Conservation (phyloP, 2,797 vertebrate genomes). For the Morus bassanus region DNA sequence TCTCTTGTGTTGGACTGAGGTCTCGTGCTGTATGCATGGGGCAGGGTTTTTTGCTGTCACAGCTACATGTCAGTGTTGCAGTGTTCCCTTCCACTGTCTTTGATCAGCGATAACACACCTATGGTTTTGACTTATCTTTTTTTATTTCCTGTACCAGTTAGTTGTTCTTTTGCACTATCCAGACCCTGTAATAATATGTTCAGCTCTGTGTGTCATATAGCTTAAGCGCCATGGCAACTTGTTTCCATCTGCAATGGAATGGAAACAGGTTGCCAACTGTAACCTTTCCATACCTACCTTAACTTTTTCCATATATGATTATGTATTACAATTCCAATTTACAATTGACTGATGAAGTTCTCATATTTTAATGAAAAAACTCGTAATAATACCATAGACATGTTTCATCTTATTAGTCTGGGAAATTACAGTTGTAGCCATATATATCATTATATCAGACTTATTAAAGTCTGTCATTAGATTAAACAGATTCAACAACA, state of each 20-base stretch:
- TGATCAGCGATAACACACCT: background rate
- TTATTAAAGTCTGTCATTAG: background rate
- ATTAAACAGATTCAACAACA: background rate
- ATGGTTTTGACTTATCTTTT: background rate
- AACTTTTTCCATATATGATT: too few relatives aligned
- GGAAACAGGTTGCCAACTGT: background rate
- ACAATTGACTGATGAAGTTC: too few relatives aligned
- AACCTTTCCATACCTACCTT: background rate
- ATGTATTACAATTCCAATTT: background rate
- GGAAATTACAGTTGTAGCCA: background rate
- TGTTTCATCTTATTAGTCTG: background rate
- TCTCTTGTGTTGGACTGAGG: background rate
- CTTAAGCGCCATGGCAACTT: background rate
- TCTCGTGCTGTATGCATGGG: background rate
- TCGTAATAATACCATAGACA: background rate
- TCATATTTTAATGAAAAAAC: background rate
- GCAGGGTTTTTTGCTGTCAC: background rate
- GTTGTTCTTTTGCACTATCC: background rate
- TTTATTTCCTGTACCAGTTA: background rate
- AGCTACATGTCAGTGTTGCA: background rate
- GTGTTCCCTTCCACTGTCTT: background rate
- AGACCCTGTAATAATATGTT: background rate
- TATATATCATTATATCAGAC: background rate
- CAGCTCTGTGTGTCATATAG: background rate
- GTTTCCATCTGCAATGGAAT: background rate